Evolutionary conservation across 2,888 invertebrate genomes (phyloP).

Genomic region (Chrysolina americana): DNA sequence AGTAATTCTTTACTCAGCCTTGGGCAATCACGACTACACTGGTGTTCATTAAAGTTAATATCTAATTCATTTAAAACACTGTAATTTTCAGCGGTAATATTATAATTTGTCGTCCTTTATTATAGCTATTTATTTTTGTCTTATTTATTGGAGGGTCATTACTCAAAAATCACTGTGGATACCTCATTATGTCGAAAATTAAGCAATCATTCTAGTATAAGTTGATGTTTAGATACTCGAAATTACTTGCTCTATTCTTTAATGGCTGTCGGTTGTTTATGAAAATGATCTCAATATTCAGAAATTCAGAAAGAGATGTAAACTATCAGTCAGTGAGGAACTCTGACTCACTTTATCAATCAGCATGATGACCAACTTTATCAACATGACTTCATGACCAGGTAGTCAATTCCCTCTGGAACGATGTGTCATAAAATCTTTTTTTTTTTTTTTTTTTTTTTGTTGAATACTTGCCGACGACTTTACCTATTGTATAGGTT

Average conservation of each 20-base stretch:
- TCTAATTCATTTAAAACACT: slow-evolving; percentile 60
- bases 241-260: slow-evolving; percentile 1
- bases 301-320: too few species aligned
- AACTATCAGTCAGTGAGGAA: too few species aligned
- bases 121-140: slow-evolving; percentile 38
- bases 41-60: slow-evolving; percentile 60
- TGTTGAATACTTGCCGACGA: too few species aligned
- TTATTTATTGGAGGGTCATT: slow-evolving; percentile 24
- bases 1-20: slow-evolving; percentile 59
- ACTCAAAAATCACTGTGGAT: slow-evolving; percentile 28
- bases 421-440: too few species aligned
- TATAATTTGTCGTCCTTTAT: slow-evolving; percentile 40
- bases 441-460: too few species aligned
- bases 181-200: slow-evolving; percentile 27
- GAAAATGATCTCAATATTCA: background rate
- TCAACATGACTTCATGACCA: too few species aligned
- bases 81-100: slow-evolving; percentile 51
- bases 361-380: too few species aligned
- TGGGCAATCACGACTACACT: slow-evolving; percentile 60
- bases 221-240: background rate
- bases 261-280: background rate
- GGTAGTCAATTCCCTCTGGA: too few species aligned
- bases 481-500: too few species aligned
- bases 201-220: slow-evolving; percentile 17
- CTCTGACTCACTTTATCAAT: too few species aligned